Conservation (phyloP, 2,113 vertebrate genomes). For the Lepisosteus osseus region DNA sequence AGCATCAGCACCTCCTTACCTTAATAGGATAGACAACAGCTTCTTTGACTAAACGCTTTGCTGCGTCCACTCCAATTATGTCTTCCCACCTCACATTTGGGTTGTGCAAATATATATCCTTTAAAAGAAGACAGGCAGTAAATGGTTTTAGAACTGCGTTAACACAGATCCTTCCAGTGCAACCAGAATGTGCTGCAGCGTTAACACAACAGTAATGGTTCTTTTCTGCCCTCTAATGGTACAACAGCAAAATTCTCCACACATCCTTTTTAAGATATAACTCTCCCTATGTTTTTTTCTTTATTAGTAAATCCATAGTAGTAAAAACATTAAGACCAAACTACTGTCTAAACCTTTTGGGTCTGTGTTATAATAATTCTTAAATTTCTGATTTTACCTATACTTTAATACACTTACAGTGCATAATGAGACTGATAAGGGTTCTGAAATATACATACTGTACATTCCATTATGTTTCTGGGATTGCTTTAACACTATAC, state of each 20-base stretch:
- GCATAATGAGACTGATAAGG: too few species aligned
- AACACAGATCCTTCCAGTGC: constrained; percentile 20
- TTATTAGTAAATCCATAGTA: too few species aligned
- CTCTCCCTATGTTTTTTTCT: too few species aligned
- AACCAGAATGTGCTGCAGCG: neutral
- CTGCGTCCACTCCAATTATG: constrained; percentile 90
- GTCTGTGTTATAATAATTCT: too few species aligned
- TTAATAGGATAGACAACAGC: constrained; percentile 93
- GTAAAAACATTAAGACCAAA: too few species aligned
- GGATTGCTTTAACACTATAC: too few species aligned
- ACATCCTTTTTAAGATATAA: too few species aligned
- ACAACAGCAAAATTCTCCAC: neutral
- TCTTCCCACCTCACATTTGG: constrained; percentile 89
- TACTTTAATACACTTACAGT: too few species aligned
- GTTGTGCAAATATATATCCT: constrained; percentile 90
- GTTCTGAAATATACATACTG: too few species aligned
- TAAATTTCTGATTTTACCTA: too few species aligned
- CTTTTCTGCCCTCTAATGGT: constrained; percentile 26
- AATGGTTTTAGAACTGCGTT: constrained; percentile 30
- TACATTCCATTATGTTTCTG: too few species aligned
- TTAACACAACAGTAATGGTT: constrained; percentile 29
- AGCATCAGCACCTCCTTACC: constrained; percentile 60
- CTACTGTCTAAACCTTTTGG: too few species aligned
- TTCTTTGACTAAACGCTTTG: constrained; percentile 96
- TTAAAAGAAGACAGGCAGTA: constrained; percentile 37